Percentiles rank a stretch among this genome's conserved stretches.
Evolutionary conservation across 1,140 invertebrate species (phyloP).

Genomic region (Hormaphis cornu): DNA sequence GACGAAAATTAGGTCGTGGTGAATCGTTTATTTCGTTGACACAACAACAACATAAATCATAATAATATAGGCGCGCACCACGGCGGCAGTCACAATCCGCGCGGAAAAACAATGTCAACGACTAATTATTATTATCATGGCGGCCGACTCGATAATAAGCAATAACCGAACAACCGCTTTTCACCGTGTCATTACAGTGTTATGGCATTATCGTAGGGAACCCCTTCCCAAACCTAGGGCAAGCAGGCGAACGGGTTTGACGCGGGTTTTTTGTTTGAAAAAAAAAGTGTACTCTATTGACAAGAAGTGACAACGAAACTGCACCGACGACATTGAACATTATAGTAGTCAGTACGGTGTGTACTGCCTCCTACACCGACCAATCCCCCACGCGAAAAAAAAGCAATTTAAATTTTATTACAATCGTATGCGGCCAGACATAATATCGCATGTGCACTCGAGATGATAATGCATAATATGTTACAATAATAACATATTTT

Average conservation of each 20-base stretch:
- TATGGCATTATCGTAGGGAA: not conserved
- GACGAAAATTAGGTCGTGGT: not conserved
- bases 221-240: not conserved
- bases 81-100: too few relatives aligned
- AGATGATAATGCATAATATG: too few relatives aligned
- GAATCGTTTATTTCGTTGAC: too few relatives aligned
- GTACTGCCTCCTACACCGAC: too few relatives aligned
- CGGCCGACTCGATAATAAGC: not conserved
- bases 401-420: too few relatives aligned
- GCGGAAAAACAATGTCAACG: not conserved
- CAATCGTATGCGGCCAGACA: too few relatives aligned
- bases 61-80: too few relatives aligned
- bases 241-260: not conserved
- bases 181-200: not conserved
- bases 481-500: too few relatives aligned
- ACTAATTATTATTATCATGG: not conserved
- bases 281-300: not conserved
- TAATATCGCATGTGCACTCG: too few relatives aligned
- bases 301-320: not conserved
- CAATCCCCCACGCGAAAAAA: too few relatives aligned
- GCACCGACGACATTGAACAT: not conserved
- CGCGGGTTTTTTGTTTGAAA: not conserved
- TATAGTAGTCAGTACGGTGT: not conserved
- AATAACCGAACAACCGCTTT: not conserved
- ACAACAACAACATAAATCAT: too few relatives aligned